Base-by-base conservation (phyloP, 2,797 vertebrate species). In the Acrossocheilus wenchowensis region DNA sequence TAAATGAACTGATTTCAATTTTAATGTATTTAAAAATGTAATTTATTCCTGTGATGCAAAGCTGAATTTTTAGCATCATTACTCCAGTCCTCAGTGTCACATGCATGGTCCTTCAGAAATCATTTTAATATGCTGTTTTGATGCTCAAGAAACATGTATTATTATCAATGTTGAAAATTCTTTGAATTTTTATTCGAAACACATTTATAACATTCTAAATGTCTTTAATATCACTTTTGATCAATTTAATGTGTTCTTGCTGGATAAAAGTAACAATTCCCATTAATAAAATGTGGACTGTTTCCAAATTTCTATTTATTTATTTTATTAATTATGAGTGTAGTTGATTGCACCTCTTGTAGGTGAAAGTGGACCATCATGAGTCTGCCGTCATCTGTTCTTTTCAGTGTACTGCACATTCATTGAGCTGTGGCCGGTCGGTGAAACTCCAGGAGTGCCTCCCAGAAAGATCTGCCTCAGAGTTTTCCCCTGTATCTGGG, bases 401-500 rank as follows among this genome's bases (percentile, higher is more conserved):
- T 84, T 84, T 69, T 68, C 15, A 78, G 60, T 21, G 15, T 11
- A 43, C 15, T 81, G 82, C 72, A 43, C 52, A 87, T 83, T 78
- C 54, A 80, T 78, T 90, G 85, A 90, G 64, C 80, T 71, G 62
- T 23, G 26, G 68, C 87, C 87, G 80, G 50, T 85, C 17, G 23
- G 72, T 36, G 57, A 87, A 88, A 72, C 68, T 83, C 75, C 69
- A 78, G 39, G 69, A 75, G 48, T 21, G 77, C n/a, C 75, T 86
- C 39, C 48, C 68, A 52, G 79, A 80, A 83, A 86, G 60, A 77
- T 68, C 66, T 68, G 66, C 66, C 15, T 68, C 34, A 19, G 77
- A 82, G 43, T 86, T 84, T 84, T 87, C 68, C 86, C 87, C 78
- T 82, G n/a, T 82, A 87, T 87, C 77, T 91, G 84, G 89, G 90